These are phyloP conservation scores for Muschampia plurimacula DNA, from an alignment of 2,888 invertebrate species.

Conservation along the genomic window DNA sequence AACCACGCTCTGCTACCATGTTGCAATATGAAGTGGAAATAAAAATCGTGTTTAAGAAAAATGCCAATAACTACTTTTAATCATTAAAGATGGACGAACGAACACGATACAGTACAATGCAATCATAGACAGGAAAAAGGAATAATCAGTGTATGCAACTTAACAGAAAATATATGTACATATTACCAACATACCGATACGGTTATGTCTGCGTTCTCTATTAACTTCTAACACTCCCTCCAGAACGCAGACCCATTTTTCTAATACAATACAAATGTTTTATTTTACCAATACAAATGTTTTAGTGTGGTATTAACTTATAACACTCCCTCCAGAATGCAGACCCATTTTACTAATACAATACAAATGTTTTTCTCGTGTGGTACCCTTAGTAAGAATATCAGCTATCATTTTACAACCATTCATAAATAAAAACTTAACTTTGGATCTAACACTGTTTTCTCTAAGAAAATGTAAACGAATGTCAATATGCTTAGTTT, in stretches of 20 bases:
- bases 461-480: slow-evolving; percentile 13
- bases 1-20: slow-evolving; percentile 25
- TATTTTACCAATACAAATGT: no score
- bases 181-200: no score
- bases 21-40: not conserved
- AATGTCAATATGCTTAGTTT: slow-evolving; percentile 43
- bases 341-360: not conserved
- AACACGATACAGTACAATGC: no score
- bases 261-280: not conserved
- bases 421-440: not conserved
- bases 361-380: not conserved
- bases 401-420: not conserved
- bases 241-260: not conserved
- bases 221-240: no score
- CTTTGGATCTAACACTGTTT: not conserved
- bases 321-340: not conserved
- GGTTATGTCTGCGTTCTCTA: no score
- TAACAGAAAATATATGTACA: no score
- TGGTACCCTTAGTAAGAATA: not conserved
- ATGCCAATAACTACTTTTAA: no score
- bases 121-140: no score
- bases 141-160: no score
- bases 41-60: no score
- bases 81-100: no score
- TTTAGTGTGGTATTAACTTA: no score